A percentile compares a stretch with the other conserved stretches of the same genome.
Conservation (phyloP, 2,888 invertebrate genomes). For the Eurois occulta region DNA sequence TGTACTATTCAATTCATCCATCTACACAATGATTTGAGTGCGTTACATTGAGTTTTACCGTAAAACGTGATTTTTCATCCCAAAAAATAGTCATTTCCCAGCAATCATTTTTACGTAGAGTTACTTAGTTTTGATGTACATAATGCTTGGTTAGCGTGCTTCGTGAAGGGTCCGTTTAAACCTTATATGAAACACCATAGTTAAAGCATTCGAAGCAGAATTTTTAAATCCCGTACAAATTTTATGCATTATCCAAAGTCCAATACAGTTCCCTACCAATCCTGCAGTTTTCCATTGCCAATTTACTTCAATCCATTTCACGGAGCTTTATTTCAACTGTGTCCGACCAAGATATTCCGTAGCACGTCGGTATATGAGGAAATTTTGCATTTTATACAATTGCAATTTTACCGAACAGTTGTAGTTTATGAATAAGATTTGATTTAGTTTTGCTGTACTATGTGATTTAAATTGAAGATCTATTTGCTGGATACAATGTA, state of each 20-base stretch:
- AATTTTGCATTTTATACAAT: slow-evolving; percentile 59
- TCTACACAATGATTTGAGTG: too few relatives aligned
- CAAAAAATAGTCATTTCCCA: too few relatives aligned
- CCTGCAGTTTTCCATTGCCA: slow-evolving; percentile 27
- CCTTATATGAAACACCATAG: not conserved
- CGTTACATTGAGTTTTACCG: too few relatives aligned
- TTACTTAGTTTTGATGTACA: too few relatives aligned
- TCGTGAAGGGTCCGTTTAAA: too few relatives aligned
- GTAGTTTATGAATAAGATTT: slow-evolving; percentile 50
- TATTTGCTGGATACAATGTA: not conserved
- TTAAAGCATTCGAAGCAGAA: not conserved
- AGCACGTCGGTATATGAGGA: slow-evolving; percentile 38
- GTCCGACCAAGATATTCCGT: slow-evolving; percentile 51
- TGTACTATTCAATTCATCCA: too few relatives aligned
- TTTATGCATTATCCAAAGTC: not conserved
- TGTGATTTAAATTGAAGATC: slow-evolving; percentile 8
- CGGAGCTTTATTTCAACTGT: slow-evolving; percentile 59
- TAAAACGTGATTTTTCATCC: too few relatives aligned
- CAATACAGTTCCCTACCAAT: slow-evolving; percentile 12
- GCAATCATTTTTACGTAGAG: too few relatives aligned
- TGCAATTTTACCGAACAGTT: slow-evolving; percentile 43
- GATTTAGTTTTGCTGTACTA: slow-evolving; percentile 27
- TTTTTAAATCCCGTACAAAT: not conserved
- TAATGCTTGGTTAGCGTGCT: too few relatives aligned
- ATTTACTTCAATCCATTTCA: slow-evolving; percentile 48